Evolutionary conservation across 2,113 vertebrate species (phyloP).

Genomic region (Myodes glareolus): DNA sequence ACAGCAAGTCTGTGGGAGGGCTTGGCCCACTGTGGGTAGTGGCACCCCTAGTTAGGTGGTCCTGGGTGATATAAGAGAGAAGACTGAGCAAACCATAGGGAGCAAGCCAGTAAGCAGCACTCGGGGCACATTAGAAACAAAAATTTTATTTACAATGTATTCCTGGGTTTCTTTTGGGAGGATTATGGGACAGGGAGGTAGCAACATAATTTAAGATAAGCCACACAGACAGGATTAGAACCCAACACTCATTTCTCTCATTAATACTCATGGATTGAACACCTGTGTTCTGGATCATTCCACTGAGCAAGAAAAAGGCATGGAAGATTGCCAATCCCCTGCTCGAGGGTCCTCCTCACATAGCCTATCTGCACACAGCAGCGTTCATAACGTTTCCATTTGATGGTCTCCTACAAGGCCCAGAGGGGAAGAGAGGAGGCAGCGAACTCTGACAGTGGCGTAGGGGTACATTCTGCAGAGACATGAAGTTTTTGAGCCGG

Average conservation of each 20-base stretch:
- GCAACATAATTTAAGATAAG: neutral
- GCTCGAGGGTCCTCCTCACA: neutral
- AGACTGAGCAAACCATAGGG: neutral
- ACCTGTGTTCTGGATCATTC: neutral
- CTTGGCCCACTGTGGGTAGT: neutral
- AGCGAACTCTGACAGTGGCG: neutral
- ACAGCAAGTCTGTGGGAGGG: neutral
- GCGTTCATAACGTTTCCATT: neutral
- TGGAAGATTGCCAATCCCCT: neutral
- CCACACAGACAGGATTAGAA: neutral
- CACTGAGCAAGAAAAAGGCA: neutral
- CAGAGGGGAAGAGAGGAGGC: neutral
- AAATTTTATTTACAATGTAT: slow-evolving; percentile 54
- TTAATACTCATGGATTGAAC: neutral
- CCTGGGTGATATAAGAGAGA: neutral
- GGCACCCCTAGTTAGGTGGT: neutral
- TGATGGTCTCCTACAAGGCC: neutral
- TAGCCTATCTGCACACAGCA: neutral
- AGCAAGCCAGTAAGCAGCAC: neutral
- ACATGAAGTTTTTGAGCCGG: neutral
- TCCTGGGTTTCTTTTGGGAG: slow-evolving; percentile 32
- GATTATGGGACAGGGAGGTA: neutral
- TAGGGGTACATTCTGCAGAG: fast-evolving
- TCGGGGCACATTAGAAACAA: neutral
- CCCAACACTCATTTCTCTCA: neutral